A percentile compares a stretch with the other conserved stretches of the same genome.
Evolutionary conservation across 30 jellyfish, hydroid and myxozoan species (phyloP).

Genomic region (Hydractinia echinata): DNA sequence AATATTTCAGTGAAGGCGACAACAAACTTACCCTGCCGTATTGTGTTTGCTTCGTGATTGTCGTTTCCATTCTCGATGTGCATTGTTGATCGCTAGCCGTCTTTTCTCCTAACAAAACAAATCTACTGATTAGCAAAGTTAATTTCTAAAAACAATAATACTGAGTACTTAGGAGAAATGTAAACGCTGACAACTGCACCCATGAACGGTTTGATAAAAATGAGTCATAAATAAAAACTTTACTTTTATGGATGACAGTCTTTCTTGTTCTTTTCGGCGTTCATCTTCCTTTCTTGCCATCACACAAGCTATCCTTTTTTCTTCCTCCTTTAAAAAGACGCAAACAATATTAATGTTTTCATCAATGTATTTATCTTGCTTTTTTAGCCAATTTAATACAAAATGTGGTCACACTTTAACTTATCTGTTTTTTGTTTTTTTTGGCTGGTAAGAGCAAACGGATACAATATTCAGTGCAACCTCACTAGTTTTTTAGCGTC

Average conservation of each 20-base stretch:
- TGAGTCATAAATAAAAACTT: neutral
- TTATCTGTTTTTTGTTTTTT: neutral
- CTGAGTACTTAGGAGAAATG: no score
- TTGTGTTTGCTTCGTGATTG: no score
- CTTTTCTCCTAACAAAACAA: constrained; percentile 62
- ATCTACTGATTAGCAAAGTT: no score
- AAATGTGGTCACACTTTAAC: neutral
- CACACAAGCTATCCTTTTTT: constrained; percentile 46
- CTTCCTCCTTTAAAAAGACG: constrained; percentile 52
- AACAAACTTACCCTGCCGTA: no score
- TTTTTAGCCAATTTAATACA: neutral
- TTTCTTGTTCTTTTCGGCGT: constrained; percentile 51
- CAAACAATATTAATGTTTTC: neutral
- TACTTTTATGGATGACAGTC: constrained; percentile 64
- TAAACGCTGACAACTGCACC: neutral
- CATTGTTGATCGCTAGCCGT: constrained; percentile 71
- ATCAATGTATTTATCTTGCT: neutral
- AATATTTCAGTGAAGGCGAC: no score
- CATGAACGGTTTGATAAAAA: neutral
- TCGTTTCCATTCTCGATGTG: constrained; percentile 54
- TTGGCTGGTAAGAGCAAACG: no score
- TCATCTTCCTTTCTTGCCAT: constrained; percentile 81
- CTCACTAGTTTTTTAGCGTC: no score
- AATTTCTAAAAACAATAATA: neutral
- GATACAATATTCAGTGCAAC: no score